Evolutionary conservation across 2,888 invertebrate genomes (phyloP).

Genomic region (Tetanocera ferruginea): DNA sequence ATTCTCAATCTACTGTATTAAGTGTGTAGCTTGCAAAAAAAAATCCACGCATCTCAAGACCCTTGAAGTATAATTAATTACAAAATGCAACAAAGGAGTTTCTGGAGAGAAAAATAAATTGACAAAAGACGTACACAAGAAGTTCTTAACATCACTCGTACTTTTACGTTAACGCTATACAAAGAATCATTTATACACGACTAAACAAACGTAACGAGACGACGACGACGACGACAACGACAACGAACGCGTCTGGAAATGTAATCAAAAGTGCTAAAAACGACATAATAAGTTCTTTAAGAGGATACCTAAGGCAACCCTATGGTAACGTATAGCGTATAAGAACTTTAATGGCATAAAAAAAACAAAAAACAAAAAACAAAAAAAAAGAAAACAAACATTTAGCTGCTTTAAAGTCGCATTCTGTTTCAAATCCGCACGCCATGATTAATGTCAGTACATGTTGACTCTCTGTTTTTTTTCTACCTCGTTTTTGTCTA

Average conservation of each 20-base stretch:
- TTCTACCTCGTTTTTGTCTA: not conserved
- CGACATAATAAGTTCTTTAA: slow-evolving; percentile 37
- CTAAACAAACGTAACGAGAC: slow-evolving; percentile 14
- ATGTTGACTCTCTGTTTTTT: slow-evolving; percentile 15
- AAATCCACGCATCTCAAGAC: not conserved
- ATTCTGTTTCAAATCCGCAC: slow-evolving; percentile 9
- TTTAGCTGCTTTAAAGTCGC: slow-evolving; percentile 22
- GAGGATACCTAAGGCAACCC: not conserved
- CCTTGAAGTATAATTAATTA: slow-evolving; percentile 24
- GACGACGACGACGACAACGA: not conserved
- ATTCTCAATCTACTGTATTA: not conserved
- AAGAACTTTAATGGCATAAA: not conserved
- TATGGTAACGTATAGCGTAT: not conserved
- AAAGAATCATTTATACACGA: slow-evolving; percentile 3
- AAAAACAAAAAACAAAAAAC: not conserved
- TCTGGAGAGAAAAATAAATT: not conserved
- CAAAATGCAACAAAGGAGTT: slow-evolving; percentile 2
- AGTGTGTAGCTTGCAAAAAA: not conserved
- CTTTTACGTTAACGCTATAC: not conserved
- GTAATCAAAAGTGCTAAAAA: slow-evolving; percentile 37
- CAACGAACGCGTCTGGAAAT: slow-evolving; percentile 12
- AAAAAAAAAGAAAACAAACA: not conserved
- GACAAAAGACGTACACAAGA: not conserved
- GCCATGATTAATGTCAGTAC: slow-evolving; percentile 24
- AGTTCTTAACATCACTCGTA: not conserved